Conservation (phyloP, 2,113 vertebrate species). For the Caranx ignobilis region DNA sequence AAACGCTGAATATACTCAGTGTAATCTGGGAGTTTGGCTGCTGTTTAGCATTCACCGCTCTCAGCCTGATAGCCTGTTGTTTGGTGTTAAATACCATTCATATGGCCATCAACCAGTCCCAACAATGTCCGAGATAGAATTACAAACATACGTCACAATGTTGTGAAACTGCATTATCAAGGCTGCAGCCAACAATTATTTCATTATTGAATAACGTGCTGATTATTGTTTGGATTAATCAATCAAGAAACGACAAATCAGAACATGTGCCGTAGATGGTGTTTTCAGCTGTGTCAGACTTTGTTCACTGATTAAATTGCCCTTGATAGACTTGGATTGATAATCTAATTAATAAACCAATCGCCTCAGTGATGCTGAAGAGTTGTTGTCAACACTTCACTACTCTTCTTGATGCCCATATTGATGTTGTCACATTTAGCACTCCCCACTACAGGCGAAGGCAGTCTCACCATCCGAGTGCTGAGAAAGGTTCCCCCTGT, state of each 20-base stretch:
- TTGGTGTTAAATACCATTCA: neutral
- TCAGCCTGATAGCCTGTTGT: neutral
- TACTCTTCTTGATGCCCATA: too few species aligned
- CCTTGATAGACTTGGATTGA: neutral
- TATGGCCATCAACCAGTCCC: neutral
- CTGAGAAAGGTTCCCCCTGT: conserved; percentile 3
- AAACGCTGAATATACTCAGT: conserved; percentile 20
- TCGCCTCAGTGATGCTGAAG: neutral
- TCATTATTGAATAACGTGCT: neutral
- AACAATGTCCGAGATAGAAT: neutral
- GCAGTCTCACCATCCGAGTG: neutral
- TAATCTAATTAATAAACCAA: neutral
- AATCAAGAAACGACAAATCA: too few species aligned
- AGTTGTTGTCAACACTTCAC: neutral
- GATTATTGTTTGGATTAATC: neutral
- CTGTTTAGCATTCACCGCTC: conserved; percentile 9
- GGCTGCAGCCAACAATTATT: neutral
- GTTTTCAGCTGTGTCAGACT: neutral
- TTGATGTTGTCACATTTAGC: neutral
- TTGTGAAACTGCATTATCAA: neutral
- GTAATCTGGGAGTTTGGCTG: conserved; percentile 22
- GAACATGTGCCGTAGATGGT: neutral
- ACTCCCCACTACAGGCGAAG: neutral
- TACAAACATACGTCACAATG: neutral
- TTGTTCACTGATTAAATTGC: neutral